Conservation (phyloP, 2,113 vertebrate species). For the Phalacrocorax brasilianus region DNA sequence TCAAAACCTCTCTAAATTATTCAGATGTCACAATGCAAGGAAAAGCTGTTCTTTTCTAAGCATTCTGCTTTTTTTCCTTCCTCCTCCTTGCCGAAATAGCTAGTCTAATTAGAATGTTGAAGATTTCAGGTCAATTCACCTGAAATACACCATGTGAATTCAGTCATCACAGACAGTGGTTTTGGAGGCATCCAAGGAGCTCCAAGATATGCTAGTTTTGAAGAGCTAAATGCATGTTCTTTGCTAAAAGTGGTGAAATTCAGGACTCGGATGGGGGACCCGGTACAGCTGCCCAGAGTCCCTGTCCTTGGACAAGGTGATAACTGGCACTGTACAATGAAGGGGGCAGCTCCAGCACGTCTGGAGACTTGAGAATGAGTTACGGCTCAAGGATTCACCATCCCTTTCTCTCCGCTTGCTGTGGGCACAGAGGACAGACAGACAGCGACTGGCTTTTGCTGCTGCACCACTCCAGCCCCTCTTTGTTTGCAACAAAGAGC, state of each 20-base stretch:
- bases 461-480: neutral
- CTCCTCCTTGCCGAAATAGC: constrained; percentile 40
- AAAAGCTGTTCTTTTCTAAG: constrained; percentile 48
- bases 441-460: neutral
- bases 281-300: neutral
- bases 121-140: neutral
- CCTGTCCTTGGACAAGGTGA: neutral
- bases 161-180: neutral
- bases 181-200: constrained; percentile 14
- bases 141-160: neutral
- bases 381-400: neutral
- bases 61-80: constrained; percentile 32
- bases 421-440: neutral
- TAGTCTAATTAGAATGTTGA: constrained; percentile 62
- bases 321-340: neutral
- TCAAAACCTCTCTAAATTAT: constrained; percentile 67
- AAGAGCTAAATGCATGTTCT: neutral
- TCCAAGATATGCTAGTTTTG: neutral
- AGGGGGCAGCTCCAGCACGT: neutral
- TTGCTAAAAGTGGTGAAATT: neutral
- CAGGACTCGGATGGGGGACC: neutral
- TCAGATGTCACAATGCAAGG: constrained; percentile 40
- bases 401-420: neutral
- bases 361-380: neutral
- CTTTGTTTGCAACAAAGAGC: neutral